Conservation (phyloP, 1,140 invertebrate genomes). For the Mercenaria mercenaria region DNA sequence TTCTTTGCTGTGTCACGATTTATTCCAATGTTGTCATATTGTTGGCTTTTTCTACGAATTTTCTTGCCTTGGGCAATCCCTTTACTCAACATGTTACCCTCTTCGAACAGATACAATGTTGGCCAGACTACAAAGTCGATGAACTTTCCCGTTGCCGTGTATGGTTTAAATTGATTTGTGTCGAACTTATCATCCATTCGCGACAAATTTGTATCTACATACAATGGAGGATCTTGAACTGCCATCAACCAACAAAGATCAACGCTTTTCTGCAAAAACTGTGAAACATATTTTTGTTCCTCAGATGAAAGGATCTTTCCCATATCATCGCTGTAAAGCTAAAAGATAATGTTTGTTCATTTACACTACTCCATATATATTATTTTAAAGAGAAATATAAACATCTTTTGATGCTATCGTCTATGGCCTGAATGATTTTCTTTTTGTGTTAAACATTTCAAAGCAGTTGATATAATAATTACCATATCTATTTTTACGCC, state of each 20-base stretch:
- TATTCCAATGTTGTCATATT: too few species aligned
- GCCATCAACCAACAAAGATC: slow-evolving; percentile 14
- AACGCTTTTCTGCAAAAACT: not conserved
- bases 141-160: not conserved
- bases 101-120: not conserved
- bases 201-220: not conserved
- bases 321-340: not conserved
- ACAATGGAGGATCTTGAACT: slow-evolving; percentile 11
- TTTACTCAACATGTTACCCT: not conserved
- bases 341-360: not conserved
- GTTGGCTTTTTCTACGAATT: too few species aligned
- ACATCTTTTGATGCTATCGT: too few species aligned
- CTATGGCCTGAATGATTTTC: too few species aligned
- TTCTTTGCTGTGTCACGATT: too few species aligned
- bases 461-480: too few species aligned
- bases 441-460: too few species aligned
- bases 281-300: not conserved
- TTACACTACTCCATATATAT: not conserved
- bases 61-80: slow-evolving; percentile 29
- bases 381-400: not conserved
- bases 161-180: not conserved
- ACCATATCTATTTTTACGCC: too few species aligned
- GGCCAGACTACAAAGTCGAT: slow-evolving; percentile 44
- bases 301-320: not conserved
- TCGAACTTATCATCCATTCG: not conserved